These are phyloP conservation scores for Eubucco bourcierii DNA, from an alignment of 2,113 vertebrate species.

Conservation along the genomic window DNA sequence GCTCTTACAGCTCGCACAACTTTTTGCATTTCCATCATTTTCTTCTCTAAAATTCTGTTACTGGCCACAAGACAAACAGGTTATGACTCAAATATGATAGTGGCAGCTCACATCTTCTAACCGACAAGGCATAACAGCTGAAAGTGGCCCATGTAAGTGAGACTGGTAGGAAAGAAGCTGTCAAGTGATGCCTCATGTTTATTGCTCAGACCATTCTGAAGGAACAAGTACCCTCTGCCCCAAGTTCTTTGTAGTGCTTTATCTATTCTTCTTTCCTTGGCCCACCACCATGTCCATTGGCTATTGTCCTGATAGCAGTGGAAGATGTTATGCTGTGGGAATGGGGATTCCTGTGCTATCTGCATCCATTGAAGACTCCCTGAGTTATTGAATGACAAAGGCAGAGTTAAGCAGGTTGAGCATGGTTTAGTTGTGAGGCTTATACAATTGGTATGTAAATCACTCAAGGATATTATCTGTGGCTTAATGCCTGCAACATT, in stretches of 20 bases:
- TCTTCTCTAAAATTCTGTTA: neutral
- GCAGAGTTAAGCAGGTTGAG: neutral
- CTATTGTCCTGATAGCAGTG: neutral
- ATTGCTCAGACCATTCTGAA: neutral
- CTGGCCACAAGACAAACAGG: neutral
- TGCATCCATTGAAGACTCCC: neutral
- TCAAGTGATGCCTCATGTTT: rapidly evolving
- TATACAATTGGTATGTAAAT: neutral
- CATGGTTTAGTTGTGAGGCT: neutral
- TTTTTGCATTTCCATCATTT: neutral
- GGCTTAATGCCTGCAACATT: neutral
- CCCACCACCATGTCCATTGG: neutral
- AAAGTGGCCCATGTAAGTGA: neutral
- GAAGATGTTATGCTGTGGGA: neutral
- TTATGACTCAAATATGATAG: neutral
- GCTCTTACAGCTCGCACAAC: neutral
- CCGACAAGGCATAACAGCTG: neutral
- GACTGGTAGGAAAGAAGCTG: neutral
- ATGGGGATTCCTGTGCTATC: neutral
- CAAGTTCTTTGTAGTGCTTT: neutral
- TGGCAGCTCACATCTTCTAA: neutral
- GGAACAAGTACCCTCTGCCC: rapidly evolving
- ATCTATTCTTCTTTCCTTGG: neutral
- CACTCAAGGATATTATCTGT: neutral
- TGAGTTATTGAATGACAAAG: neutral